Base-by-base conservation (phyloP, 2,888 invertebrate species). In the Pseudococcus jackbeardsleyi region DNA sequence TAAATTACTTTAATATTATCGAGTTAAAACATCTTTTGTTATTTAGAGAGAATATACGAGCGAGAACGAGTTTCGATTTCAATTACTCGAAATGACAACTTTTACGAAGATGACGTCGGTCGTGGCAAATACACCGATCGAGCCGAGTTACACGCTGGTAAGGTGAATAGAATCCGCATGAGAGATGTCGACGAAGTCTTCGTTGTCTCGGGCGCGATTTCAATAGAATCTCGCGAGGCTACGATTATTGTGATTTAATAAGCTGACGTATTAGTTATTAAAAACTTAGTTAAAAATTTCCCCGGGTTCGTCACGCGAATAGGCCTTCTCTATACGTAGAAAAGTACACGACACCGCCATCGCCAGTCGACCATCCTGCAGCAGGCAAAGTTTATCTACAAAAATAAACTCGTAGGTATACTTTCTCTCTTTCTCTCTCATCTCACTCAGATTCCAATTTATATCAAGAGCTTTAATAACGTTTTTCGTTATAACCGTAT, bases 401-500 rank as follows among this genome's bases (percentile, higher is more conserved):
- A 84, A 84, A 84, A 84, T 84, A 46, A 77, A 77, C 39, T 82
- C 79, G 33, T 42, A 42, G 42, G 42, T 42, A 42, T 42, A 42
- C 42, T 42, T 8, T 33, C 26, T 9, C 22, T 33, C 72, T 72
- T 72, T 64, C 22, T 64, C 64, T 22, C 64, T 19, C 22, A 1
- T 12, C 22, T 72, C 68, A 33, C 72, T 72, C 33, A 19, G 68
- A 86, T 86, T 86, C 72, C 72, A 86, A 68, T 48, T 86, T 86
- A 82, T 82, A 68, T 86, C 86, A 72, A 42, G 22, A 48, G 86
- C 86, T 86, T 82, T 86, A 86, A 86, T 86, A 86, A 86, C 68
- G 68, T 77, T 86, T 86, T 72, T 46, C 46, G 22, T 82, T 72
- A 86, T 86, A 86, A 86, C 68, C 64, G 86, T 48, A 68, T 86